Percentiles rank a stretch among this genome's conserved stretches.
These are phyloP conservation scores for Torymus tubicola DNA, from an alignment of 2,888 invertebrate genomes.

Conservation along the genomic window DNA sequence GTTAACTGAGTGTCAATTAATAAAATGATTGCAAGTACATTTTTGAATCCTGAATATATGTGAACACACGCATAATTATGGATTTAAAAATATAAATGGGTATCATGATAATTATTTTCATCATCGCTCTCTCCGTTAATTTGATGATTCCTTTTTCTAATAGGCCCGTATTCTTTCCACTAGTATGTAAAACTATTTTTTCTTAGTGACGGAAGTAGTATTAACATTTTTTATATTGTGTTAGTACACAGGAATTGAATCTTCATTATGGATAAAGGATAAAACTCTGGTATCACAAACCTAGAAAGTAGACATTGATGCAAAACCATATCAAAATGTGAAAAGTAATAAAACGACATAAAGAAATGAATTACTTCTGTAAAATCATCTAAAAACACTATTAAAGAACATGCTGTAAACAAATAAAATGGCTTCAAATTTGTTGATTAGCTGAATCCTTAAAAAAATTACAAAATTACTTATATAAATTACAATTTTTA, in stretches of 20 bases:
- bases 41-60: conserved; percentile 52
- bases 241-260: conserved; percentile 13
- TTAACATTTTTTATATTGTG: conserved; percentile 8
- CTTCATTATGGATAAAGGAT: conserved; percentile 7
- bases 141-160: conserved; percentile 24
- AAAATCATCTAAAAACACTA: not conserved
- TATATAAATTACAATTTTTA: not conserved
- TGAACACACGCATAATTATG: conserved; percentile 71
- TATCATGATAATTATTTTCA: conserved; percentile 30
- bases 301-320: conserved; percentile 14
- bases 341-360: not conserved
- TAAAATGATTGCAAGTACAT: conserved; percentile 22
- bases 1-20: not conserved
- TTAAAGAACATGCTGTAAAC: not conserved
- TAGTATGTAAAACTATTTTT: conserved; percentile 42
- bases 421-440: conserved; percentile 13
- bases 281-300: conserved; percentile 15
- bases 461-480: conserved; percentile 16
- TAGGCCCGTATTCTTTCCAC: conserved; percentile 75
- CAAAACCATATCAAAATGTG: not conserved
- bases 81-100: conserved; percentile 39
- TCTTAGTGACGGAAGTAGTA: conserved; percentile 13
- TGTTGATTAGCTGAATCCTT: conserved; percentile 12
- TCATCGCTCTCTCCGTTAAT: not conserved
- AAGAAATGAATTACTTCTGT: conserved; percentile 10